Evolutionary conservation across 2,113 vertebrate species (phyloP), one percentile per base, ranked within the genome.

Genomic region (Uria aalge): DNA sequence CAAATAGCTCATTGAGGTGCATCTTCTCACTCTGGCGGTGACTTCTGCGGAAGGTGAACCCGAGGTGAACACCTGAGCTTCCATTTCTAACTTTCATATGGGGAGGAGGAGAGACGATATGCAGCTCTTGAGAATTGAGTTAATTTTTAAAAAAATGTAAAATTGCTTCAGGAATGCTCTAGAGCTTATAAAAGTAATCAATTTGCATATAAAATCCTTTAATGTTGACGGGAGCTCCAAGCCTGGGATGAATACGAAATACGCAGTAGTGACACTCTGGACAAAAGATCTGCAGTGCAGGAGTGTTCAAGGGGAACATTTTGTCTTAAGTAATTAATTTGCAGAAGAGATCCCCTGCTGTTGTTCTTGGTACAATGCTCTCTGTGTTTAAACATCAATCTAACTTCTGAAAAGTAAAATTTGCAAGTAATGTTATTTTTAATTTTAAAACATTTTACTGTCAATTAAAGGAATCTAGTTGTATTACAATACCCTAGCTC

Each of bases 281-380:
- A 97, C 96, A 96, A 95, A 95, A 97, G 94, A 97, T 96, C 97
- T 97, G 96, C 97, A 97, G 95, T 97, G 96, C 96, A 96, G 97
- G 94, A 95, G 86, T 96, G 66, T 94, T 97, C 94, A 96, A 96
- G 95, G 95, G 94, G 94, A 97, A 96, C 95, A 82, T 91, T 97
- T 97, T 95, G 94, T 96, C 92, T 97, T 97, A 92, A 96, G 90
- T 94, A 95, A 96, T 95, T 98, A 97, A 97, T 98, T 97, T 97
- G 88, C 89, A 96, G 93, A 95, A 95, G 90, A 96, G 90, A 96
- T 85, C 83, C 92, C 97, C 96, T 91, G 96, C 94, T 77, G 55
- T 94, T 96, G 89, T 97, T 96, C 93, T 97, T 95, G 90, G 83
- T 96, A 92, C 69, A 96, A 75, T 90, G 94, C 79, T 95, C 80